Evolutionary conservation across 2,113 vertebrate genomes (phyloP).

Genomic region (Actinemys pallida): DNA sequence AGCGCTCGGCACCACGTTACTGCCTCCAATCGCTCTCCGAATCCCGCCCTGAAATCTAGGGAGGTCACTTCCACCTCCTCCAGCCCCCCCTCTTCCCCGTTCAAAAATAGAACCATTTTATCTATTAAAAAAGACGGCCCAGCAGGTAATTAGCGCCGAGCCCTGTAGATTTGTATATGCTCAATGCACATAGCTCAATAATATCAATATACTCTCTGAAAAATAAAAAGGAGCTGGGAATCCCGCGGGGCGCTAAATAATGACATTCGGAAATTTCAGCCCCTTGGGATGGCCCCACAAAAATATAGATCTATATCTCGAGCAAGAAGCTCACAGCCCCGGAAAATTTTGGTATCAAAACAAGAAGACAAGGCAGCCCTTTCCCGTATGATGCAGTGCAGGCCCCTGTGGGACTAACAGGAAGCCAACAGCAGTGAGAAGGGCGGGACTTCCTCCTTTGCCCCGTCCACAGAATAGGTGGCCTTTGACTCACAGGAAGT

Average conservation of each 20-base stretch:
- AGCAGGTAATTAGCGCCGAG: background rate
- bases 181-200: background rate
- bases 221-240: constrained; percentile 5
- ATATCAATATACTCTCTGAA: constrained; percentile 19
- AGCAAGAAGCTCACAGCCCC: background rate
- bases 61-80: background rate
- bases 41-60: background rate
- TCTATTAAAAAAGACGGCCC: background rate
- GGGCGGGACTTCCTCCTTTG: background rate
- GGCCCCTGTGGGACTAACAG: background rate
- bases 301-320: background rate
- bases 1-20: background rate
- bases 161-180: background rate
- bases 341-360: background rate
- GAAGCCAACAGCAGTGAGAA: background rate
- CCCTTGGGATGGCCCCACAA: background rate
- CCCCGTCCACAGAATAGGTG: background rate
- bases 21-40: background rate
- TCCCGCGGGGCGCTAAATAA: background rate
- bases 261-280: background rate
- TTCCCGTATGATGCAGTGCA: background rate
- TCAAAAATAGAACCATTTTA: background rate
- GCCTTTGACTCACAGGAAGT: background rate
- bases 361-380: background rate
- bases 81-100: background rate